phyloP scores from a whole-genome alignment of 1,140 invertebrate genomes.

The Anthonomus grandis region DNA sequence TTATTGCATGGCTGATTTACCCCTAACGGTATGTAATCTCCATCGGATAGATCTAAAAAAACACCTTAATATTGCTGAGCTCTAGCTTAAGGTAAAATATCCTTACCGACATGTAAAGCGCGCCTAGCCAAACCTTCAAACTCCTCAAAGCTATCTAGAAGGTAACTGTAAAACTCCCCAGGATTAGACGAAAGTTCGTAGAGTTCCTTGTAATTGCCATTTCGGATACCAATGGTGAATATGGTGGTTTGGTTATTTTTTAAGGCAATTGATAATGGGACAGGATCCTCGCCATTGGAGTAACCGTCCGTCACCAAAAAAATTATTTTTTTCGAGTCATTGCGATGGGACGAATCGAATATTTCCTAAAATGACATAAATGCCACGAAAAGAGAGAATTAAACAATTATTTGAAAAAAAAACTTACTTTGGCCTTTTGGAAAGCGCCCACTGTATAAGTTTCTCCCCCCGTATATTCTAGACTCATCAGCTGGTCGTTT shows the following conservation, averaged over 20 bases:
- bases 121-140: conserved; percentile 68
- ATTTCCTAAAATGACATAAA: conserved; percentile 53
- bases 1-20: conserved; percentile 53
- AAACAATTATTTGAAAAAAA: not conserved
- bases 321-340: conserved; percentile 58
- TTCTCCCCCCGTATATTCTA: conserved; percentile 63
- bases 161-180: conserved; percentile 62
- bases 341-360: conserved; percentile 51
- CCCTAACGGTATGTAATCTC: conserved; percentile 56
- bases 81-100: not conserved
- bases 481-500: conserved; percentile 58
- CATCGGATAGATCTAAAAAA: conserved; percentile 58
- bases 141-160: conserved; percentile 68
- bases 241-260: conserved; percentile 56
- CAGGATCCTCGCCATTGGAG: conserved; percentile 68
- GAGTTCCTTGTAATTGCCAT: conserved; percentile 65
- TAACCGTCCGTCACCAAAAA: conserved; percentile 72
- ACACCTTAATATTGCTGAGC: not conserved
- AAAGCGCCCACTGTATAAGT: conserved; percentile 69
- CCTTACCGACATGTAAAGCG: conserved; percentile 65
- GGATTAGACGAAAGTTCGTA: conserved; percentile 65
- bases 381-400: not conserved
- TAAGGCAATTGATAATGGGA: conserved; percentile 56
- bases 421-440: conserved; percentile 58
- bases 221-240: conserved; percentile 65